phyloP scores from a whole-genome alignment of 2,888 invertebrate genomes.

The Drosophila dives region DNA sequence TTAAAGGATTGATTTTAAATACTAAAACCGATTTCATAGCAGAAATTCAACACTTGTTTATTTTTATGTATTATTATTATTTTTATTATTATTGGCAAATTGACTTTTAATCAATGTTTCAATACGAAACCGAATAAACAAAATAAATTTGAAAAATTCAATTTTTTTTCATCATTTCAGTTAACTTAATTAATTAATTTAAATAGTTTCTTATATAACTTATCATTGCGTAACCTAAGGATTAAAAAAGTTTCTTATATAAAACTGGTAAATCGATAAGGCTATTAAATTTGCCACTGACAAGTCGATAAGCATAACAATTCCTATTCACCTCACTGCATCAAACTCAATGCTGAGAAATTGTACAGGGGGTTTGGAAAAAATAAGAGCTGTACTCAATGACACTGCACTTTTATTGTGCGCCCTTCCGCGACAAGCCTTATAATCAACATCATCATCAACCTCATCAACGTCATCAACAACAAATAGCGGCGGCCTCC shows the following conservation, averaged over 20 bases:
- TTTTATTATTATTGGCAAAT: too few relatives aligned
- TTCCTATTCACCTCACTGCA: background rate
- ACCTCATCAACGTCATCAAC: constrained; percentile 34
- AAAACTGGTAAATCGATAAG: background rate
- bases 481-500: constrained; percentile 32
- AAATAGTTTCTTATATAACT: background rate
- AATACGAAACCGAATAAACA: background rate
- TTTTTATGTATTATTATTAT: too few relatives aligned
- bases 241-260: background rate
- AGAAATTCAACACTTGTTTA: background rate
- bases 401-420: constrained; percentile 52
- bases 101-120: background rate
- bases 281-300: background rate
- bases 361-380: constrained; percentile 13
- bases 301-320: background rate
- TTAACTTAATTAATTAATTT: too few relatives aligned
- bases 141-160: background rate
- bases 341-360: background rate
- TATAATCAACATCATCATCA: constrained; percentile 44
- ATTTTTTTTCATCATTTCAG: background rate
- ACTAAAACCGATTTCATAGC: background rate
- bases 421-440: constrained; percentile 53
- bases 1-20: background rate
- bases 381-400: constrained; percentile 32
- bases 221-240: too few relatives aligned